Evolutionary conservation across 2,113 vertebrate species (phyloP), one percentile per base, ranked within the genome.

Genomic region (Istiophorus platypterus): DNA sequence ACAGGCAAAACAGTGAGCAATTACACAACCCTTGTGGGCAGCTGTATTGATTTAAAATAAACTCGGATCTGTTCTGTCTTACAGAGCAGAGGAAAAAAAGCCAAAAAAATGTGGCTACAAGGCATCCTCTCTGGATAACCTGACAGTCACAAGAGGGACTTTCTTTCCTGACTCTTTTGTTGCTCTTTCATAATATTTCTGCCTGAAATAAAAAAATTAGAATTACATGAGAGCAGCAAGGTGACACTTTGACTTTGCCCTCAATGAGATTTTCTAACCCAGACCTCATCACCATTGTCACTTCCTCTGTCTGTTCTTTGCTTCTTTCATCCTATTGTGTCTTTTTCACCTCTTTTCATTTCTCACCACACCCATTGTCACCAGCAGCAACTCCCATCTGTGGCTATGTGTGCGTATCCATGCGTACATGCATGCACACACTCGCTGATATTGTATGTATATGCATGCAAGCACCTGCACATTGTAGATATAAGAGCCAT

Each of bases 351-450:
- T 34, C 29, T 54, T 68, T 63, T 75, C 31, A 54, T 24, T 26
- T 72, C 57, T 61, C 39, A 56, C n/a, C 17, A 24, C 34, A 12
- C 10, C 34, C 56, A 41, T 41, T 34, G 45, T 72, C 76, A 29
- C 39, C 63, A 58, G 45, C 62, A 76, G 45, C 56, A 49, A 64
- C 56, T 56, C 14, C 9, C 37, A 49, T 4, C 37, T 15, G 26
- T 76, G 37, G 7, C 22, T 56, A 49, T 76, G 76, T 66, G 76
- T 74, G 76, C 63, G 78, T 68, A 47, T 80, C 20, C 37, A 54
- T 76, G 62, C 75, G 20, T 52, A 52, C 59, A 52, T 31, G 59
- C 59, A 63, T 69, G 49, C 6, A 5, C 62, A 49, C 31, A 49
- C 75, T 61, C 62, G 54, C 57, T 67, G 18, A 63, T 78, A 42